Conservation (phyloP, 2,888 invertebrate genomes). For the Eupeodes luniger region DNA sequence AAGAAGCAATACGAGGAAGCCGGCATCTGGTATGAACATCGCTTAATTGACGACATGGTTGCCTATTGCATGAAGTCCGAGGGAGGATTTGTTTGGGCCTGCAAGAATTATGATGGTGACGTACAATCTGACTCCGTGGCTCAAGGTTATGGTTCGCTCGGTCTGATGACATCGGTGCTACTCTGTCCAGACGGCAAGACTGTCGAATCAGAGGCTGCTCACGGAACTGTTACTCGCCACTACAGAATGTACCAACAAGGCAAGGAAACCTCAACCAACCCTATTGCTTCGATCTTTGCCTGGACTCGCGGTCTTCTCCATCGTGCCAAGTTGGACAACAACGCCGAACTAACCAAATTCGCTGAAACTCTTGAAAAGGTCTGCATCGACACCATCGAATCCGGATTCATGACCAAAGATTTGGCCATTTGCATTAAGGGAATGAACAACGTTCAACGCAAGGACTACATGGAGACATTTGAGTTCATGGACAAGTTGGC, state of each 20-base stretch:
- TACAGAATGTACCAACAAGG: slow-evolving; percentile 95
- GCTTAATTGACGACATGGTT: slow-evolving; percentile 99
- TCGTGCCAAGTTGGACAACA: slow-evolving; percentile 96
- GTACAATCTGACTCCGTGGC: slow-evolving; percentile 99
- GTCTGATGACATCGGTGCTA: slow-evolving; percentile 99
- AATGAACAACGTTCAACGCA: slow-evolving; percentile 88
- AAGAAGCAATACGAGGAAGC: slow-evolving; percentile 92
- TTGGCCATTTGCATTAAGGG: slow-evolving; percentile 99
- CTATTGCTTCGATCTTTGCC: slow-evolving; percentile 99
- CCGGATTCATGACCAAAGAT: slow-evolving; percentile 99
- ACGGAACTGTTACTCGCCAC: slow-evolving; percentile 98
- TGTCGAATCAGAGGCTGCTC: slow-evolving; percentile 98
- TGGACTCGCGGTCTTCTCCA: slow-evolving; percentile 98
- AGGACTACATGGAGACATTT: slow-evolving; percentile 98
- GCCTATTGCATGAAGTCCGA: slow-evolving; percentile 99
- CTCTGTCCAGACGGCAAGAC: slow-evolving; percentile 99
- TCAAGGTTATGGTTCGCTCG: slow-evolving; percentile 97
- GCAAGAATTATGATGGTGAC: slow-evolving; percentile 99
- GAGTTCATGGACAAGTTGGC: slow-evolving; percentile 98
- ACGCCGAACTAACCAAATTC: slow-evolving; percentile 90
- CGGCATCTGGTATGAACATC: slow-evolving; percentile 98
- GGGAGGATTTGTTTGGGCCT: slow-evolving; percentile 99
- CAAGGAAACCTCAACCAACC: slow-evolving; percentile 99
- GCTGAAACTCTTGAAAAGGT: slow-evolving; percentile 94
- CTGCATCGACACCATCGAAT: slow-evolving; percentile 97